A percentile compares a stretch with the other conserved stretches of the same genome.
phyloP scores from a whole-genome alignment of 2,797 vertebrate species.

The Eremophila alpestris region DNA sequence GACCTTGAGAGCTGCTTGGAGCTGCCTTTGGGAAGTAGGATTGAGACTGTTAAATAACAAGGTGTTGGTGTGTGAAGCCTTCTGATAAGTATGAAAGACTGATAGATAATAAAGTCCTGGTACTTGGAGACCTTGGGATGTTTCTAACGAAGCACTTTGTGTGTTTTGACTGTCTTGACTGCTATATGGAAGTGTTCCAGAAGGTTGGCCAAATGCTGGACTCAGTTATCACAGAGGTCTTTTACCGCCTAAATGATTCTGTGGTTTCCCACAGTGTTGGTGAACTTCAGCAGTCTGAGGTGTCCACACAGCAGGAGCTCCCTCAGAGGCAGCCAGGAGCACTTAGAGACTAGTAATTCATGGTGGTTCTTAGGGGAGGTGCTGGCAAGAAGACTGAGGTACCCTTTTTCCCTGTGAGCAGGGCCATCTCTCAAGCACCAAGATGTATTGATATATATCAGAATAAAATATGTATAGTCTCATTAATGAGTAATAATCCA shows the following conservation, averaged over 20 bases:
- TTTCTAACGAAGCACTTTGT: no score
- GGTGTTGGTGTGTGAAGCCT: no score
- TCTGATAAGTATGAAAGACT: no score
- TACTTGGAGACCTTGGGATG: no score
- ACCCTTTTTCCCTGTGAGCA: not conserved
- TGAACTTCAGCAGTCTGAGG: not conserved
- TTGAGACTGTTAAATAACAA: no score
- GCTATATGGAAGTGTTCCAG: no score
- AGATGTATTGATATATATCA: not conserved
- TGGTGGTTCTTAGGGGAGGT: no score
- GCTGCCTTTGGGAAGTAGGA: no score
- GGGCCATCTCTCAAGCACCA: not conserved
- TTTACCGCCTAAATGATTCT: not conserved
- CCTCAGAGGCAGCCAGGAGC: not conserved
- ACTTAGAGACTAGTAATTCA: not conserved
- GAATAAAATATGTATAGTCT: not conserved
- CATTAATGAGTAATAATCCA: not conserved
- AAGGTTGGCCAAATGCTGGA: not conserved
- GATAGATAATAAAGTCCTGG: no score
- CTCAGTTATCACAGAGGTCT: not conserved
- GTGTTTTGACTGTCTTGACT: no score
- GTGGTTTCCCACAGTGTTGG: rapidly evolving
- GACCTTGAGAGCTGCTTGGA: no score
- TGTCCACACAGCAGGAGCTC: not conserved
- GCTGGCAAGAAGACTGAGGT: not conserved